Evolutionary conservation across 1,140 invertebrate genomes (phyloP), one percentile per base, ranked within the genome.

Genomic region (Glossosoma conforme): DNA sequence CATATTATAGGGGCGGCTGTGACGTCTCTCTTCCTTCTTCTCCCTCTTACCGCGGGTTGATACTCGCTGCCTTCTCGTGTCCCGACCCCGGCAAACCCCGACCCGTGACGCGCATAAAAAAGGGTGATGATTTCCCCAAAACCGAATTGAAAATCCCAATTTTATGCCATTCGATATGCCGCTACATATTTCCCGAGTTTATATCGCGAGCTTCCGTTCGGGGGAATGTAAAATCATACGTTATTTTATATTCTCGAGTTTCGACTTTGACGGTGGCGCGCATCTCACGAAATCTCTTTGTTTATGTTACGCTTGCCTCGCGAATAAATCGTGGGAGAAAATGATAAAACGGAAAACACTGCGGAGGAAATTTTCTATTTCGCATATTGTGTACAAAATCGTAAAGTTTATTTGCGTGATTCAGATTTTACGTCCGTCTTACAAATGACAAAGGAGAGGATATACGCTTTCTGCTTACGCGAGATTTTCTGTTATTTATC

Each of bases 81-180:
- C 15, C 13, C 15, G 18, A 13, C 10, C 35, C 44, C 24, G 30
- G 25, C 20, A 18, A 13, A 4, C 35, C 44, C 24, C 22, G 25
- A 13, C 33, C 24, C 43, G 47, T 36, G 47, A 37, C 40, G 22
- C 40, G 47, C 47, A 50, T 55, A 55, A 50, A 54, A 55, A 55
- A 50, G 54, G 56, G 56, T 58, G 56, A 58, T 58, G 56, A 58
- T 58, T 58, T 58, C 54, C 56, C 30, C 50, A 54, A 58, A 58
- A 58, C 56, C 56, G 56, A 58, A 58, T 58, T 58, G 56, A 58
- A 56, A 58, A 58, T 58, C 56, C 56, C 46, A 50, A 58, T 58
- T 54, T 58, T 58, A 58, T 51, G 56, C 46, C 56, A 46, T 57
- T 49, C 56, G 56, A 58, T 57, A 54, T 54, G 56, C 56, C 56